A percentile compares a stretch with the other conserved stretches of the same genome.
Conservation (phyloP, 2,113 vertebrate species). For the Crotalus tigris region DNA sequence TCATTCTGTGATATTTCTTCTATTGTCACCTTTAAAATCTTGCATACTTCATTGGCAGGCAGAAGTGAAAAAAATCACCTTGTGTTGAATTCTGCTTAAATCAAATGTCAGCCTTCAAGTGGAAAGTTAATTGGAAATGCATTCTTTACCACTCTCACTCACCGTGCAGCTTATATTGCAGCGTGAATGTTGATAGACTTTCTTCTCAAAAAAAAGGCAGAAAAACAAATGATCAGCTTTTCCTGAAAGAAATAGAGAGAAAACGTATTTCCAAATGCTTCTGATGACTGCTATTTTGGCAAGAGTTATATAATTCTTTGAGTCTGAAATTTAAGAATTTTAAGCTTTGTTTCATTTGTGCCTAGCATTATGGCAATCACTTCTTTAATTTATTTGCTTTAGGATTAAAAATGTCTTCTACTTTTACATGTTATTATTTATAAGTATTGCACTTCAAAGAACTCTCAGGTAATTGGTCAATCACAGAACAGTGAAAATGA, state of each 20-base stretch:
- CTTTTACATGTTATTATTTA: neutral
- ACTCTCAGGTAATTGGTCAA: neutral
- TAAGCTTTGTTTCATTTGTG: neutral
- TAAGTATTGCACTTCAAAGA: neutral
- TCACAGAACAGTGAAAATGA: neutral
- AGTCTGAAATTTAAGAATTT: neutral
- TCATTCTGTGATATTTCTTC: neutral
- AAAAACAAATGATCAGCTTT: neutral
- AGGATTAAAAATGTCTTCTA: neutral
- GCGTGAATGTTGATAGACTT: neutral
- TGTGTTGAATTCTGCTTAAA: neutral
- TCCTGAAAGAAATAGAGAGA: neutral
- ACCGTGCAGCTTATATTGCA: fast-evolving
- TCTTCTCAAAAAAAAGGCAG: neutral
- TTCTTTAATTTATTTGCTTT: neutral
- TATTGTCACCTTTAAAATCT: neutral
- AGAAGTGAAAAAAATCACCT: neutral
- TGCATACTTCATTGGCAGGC: neutral
- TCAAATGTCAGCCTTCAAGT: neutral
- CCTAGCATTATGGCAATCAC: fast-evolving
- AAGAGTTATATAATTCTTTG: neutral
- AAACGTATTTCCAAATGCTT: neutral
- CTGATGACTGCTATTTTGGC: neutral
- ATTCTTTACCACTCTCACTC: fast-evolving
- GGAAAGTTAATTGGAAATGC: fast-evolving